Conservation (phyloP, 2,113 vertebrate species). For the Podarcis raffonei region DNA sequence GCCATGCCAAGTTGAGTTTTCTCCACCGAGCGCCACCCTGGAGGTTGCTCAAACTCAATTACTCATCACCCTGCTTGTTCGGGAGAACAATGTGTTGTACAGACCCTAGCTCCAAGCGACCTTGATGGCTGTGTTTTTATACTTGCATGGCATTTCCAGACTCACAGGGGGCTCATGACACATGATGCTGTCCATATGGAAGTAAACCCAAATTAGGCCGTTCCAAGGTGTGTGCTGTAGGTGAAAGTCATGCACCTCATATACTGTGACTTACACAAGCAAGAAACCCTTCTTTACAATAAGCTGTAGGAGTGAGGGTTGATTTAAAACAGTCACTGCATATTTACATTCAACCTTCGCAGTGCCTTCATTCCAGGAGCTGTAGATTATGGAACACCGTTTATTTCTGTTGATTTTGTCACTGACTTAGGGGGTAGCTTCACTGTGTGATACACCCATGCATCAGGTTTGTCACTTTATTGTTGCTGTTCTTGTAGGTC, state of each 20-base stretch:
- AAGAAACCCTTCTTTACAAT: neutral
- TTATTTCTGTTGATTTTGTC: neutral
- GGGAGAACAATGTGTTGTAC: slow-evolving; percentile 67
- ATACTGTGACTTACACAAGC: neutral
- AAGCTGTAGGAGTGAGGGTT: neutral
- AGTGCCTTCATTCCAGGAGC: neutral
- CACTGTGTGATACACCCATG: neutral
- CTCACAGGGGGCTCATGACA: slow-evolving; percentile 27
- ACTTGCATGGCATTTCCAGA: slow-evolving; percentile 47
- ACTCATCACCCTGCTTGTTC: slow-evolving; percentile 71
- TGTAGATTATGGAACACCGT: neutral
- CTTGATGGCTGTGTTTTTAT: slow-evolving; percentile 70
- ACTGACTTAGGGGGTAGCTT: neutral
- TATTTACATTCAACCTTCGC: neutral
- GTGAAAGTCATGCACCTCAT: too few species aligned
- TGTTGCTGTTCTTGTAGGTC: too few species aligned
- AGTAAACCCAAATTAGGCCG: neutral
- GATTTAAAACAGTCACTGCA: neutral
- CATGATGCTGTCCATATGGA: neutral
- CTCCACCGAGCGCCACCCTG: slow-evolving; percentile 64
- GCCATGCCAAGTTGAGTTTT: slow-evolving; percentile 66
- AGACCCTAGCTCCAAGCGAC: slow-evolving; percentile 68
- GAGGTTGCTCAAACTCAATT: slow-evolving; percentile 76
- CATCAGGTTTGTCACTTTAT: neutral
- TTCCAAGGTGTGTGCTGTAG: too few species aligned